A percentile compares a stretch with the other conserved stretches of the same genome.
Conservation (phyloP, 1,140 invertebrate genomes). For the Gonatopus flavifemur region DNA sequence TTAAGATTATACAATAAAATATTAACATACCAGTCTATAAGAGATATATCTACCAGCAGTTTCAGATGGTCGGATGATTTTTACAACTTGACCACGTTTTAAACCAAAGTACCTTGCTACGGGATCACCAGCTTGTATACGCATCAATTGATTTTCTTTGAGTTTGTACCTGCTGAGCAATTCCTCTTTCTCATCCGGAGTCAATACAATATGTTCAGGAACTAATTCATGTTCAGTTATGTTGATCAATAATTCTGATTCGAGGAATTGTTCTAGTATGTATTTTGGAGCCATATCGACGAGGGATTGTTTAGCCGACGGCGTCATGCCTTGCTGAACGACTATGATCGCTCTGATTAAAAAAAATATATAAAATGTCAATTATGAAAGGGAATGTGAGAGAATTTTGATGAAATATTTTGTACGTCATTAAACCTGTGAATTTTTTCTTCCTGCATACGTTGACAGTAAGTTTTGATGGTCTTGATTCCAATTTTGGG, state of each 20-base stretch:
- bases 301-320: conserved; percentile 96
- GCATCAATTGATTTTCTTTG: conserved; percentile 98
- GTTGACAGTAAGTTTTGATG: conserved; percentile 97
- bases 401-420: conserved; percentile 5
- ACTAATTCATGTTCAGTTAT: conserved; percentile 99
- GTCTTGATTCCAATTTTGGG: conserved; percentile 99
- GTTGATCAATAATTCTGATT: conserved; percentile 97
- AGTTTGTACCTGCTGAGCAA: conserved; percentile 93
- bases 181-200: conserved; percentile 96
- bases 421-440: conserved; percentile 64
- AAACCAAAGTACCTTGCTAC: conserved; percentile 97
- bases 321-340: conserved; percentile 90
- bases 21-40: conserved; percentile 91
- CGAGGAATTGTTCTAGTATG: conserved; percentile 97
- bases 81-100: conserved; percentile 96
- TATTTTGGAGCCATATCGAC: conserved; percentile 99
- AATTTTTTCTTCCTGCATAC: conserved; percentile 99
- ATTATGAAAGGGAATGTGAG: conserved; percentile 3
- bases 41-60: conserved; percentile 98
- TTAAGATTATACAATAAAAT: not conserved
- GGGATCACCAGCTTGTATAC: conserved; percentile 98
- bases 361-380: conserved; percentile 13
- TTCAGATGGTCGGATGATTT: conserved; percentile 96
- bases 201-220: conserved; percentile 98
- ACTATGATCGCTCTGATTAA: conserved; percentile 77